Evolutionary conservation across 2,113 vertebrate species (phyloP).

Genomic region (Lanius collurio): DNA sequence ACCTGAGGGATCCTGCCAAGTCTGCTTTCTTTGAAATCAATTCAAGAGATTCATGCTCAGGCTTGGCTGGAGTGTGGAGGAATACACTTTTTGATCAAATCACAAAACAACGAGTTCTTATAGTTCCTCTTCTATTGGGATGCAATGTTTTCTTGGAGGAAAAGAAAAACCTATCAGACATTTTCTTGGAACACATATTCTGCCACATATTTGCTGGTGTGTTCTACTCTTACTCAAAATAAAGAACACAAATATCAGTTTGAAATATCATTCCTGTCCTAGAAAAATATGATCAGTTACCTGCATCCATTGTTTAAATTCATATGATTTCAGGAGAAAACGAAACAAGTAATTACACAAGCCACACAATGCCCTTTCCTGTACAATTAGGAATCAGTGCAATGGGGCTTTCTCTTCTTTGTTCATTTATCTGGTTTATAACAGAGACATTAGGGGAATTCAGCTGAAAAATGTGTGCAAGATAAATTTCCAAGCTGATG

Average conservation of each 20-base stretch:
- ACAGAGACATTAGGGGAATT: not conserved
- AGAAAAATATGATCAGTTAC: not conserved
- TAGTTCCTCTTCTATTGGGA: not conserved
- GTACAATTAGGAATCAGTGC: not conserved
- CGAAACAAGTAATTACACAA: not conserved
- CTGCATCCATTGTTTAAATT: not conserved
- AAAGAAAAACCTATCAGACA: not conserved
- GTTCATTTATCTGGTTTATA: not conserved
- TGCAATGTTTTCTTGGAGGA: not conserved
- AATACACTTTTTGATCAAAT: not conserved
- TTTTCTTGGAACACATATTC: not conserved
- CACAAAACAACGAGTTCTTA: not conserved
- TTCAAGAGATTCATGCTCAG: slow-evolving; percentile 19
- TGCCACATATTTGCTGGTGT: not conserved
- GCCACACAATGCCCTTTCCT: not conserved
- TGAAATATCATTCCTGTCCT: not conserved
- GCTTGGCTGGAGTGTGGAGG: not conserved
- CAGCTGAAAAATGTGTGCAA: not conserved
- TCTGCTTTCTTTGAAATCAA: not conserved
- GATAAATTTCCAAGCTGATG: not conserved
- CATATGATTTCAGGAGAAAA: not conserved
- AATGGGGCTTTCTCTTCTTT: not conserved
- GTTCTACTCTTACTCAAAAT: not conserved
- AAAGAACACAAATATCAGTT: not conserved
- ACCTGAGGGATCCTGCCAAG: slow-evolving; percentile 25